These are phyloP conservation scores for Drosophila takahashii DNA, from an alignment of 1,140 invertebrate species.

Conservation along the genomic window DNA sequence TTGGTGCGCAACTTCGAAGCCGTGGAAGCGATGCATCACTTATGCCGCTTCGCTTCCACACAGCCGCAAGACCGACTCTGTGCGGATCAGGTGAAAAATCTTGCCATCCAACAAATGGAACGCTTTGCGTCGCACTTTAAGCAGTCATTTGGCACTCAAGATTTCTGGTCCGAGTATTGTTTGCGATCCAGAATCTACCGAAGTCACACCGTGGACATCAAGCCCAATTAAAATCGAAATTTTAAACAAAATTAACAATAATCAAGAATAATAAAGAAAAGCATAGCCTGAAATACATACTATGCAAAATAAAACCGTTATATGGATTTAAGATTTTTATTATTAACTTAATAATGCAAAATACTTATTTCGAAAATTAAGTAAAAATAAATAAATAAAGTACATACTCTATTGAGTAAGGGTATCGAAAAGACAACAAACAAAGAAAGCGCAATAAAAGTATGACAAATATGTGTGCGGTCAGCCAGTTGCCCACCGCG, in stretches of 20 bases:
- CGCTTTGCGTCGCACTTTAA: slow-evolving; percentile 7
- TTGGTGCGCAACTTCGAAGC: slow-evolving; percentile 35
- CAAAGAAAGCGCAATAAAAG: neutral
- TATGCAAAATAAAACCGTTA: no score
- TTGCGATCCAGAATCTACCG: neutral
- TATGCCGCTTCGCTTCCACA: slow-evolving; percentile 26
- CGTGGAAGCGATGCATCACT: slow-evolving; percentile 13
- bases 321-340: no score
- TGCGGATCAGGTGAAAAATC: neutral
- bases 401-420: neutral
- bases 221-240: neutral
- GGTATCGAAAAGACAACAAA: neutral
- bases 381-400: neutral
- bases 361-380: no score
- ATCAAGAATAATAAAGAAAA: no score
- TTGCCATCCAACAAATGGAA: slow-evolving; percentile 16
- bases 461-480: slow-evolving; percentile 23
- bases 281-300: no score
- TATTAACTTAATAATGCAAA: no score
- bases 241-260: neutral
- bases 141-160: neutral
- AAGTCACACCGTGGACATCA: neutral
- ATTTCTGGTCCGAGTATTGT: slow-evolving; percentile 34
- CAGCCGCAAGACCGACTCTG: neutral
- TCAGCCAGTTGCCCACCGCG: neutral